Conservation (phyloP, 2,888 invertebrate species). For the Bombylius discolor region DNA sequence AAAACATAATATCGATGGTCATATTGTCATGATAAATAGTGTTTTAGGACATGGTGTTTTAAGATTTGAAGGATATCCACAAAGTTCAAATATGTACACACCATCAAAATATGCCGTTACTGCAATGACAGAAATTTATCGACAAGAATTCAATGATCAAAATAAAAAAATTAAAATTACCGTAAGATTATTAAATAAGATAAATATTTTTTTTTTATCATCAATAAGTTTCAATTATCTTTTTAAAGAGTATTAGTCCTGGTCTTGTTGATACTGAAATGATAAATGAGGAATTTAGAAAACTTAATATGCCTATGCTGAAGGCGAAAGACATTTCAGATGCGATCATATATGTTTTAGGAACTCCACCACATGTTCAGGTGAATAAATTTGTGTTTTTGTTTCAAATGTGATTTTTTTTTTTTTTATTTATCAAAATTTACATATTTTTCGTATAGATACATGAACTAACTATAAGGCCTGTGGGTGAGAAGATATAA, state of each 20-base stretch:
- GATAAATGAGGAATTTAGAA: slow-evolving; percentile 25
- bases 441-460: slow-evolving; percentile 2
- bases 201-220: neutral
- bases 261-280: slow-evolving; percentile 33
- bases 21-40: slow-evolving; percentile 39
- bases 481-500: slow-evolving; percentile 1
- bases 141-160: slow-evolving; percentile 27
- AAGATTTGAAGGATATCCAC: slow-evolving; percentile 20
- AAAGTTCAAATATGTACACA: slow-evolving; percentile 26
- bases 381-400: slow-evolving; percentile 12
- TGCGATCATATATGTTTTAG: slow-evolving; percentile 29
- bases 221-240: no score
- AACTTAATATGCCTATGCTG: slow-evolving; percentile 21
- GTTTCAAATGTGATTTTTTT: no score
- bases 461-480: slow-evolving; percentile 5
- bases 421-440: no score
- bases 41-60: slow-evolving; percentile 24
- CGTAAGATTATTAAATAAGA: slow-evolving; percentile 11
- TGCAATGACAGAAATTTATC: slow-evolving; percentile 28
- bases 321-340: slow-evolving; percentile 30
- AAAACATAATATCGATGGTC: slow-evolving; percentile 35
- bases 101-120: slow-evolving; percentile 31
- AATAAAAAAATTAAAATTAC: slow-evolving; percentile 26
- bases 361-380: slow-evolving; percentile 30
- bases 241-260: slow-evolving; percentile 33